phyloP scores from a whole-genome alignment of 2,797 vertebrate genomes.

The Argyrosomus regius region DNA sequence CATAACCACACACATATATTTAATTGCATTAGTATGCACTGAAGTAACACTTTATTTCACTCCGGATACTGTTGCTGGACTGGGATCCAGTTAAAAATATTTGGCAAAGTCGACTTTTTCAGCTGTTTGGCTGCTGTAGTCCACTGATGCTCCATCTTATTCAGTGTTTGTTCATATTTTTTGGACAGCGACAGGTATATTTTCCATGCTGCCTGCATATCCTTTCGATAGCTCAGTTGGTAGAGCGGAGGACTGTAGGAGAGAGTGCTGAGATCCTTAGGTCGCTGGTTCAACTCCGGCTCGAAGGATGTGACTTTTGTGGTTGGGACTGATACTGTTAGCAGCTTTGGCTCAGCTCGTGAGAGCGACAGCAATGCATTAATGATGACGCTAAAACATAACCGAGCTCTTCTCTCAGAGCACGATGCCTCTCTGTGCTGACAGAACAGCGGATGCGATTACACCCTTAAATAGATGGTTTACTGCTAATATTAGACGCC shows the following conservation, averaged over 20 bases:
- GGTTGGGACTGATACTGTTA: no score
- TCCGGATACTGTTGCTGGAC: background rate
- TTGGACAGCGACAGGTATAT: background rate
- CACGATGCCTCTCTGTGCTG: background rate
- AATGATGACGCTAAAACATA: background rate
- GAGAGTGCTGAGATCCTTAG: background rate
- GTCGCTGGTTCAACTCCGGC: conserved; percentile 17
- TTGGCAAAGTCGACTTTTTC: background rate
- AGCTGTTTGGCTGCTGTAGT: background rate
- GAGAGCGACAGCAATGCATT: background rate
- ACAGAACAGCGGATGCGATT: background rate
- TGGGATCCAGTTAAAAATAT: background rate
- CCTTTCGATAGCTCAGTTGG: conserved; percentile 27
- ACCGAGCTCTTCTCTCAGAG: background rate
- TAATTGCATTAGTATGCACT: background rate
- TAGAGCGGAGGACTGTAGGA: conserved; percentile 20
- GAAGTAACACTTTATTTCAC: no score
- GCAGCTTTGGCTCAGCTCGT: background rate
- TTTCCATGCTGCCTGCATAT: rapidly evolving
- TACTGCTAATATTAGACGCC: conserved; percentile 1
- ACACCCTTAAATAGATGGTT: conserved; percentile 1
- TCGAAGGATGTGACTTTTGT: background rate
- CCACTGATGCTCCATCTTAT: background rate
- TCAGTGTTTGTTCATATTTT: background rate
- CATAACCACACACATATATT: background rate